Percentiles rank a stretch among this genome's conserved stretches.
Conservation (phyloP, 2,888 invertebrate genomes). For the Eupithecia dodoneata region DNA sequence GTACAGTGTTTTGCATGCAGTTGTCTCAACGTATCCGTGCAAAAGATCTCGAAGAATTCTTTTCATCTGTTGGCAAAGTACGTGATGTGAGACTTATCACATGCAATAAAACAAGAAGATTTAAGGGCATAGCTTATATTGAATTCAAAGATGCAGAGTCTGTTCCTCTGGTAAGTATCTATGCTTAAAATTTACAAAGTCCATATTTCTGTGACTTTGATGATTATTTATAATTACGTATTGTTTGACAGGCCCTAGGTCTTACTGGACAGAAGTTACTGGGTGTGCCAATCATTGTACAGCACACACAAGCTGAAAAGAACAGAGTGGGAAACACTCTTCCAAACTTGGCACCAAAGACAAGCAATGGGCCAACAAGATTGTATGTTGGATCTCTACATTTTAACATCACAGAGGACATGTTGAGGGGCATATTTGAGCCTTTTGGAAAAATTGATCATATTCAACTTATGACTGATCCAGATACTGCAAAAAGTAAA, state of each 20-base stretch:
- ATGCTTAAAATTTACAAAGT: not conserved
- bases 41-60: conserved; percentile 98
- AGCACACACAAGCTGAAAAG: conserved; percentile 98
- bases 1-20: conserved; percentile 99
- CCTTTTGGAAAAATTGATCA: conserved; percentile 98
- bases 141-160: conserved; percentile 99
- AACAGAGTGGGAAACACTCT: conserved; percentile 95
- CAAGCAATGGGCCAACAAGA: conserved; percentile 96
- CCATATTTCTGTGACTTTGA: conserved; percentile 11
- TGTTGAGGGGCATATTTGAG: conserved; percentile 99
- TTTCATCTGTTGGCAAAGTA: conserved; percentile 99
- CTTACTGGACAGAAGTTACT: conserved; percentile 97
- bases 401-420: conserved; percentile 99
- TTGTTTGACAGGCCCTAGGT: conserved; percentile 92
- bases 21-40: conserved; percentile 96
- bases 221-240: conserved; percentile 19
- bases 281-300: conserved; percentile 98
- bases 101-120: conserved; percentile 98
- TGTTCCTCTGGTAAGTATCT: conserved; percentile 93
- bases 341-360: conserved; percentile 93
- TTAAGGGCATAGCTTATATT: conserved; percentile 99
- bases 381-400: conserved; percentile 98
- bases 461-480: conserved; percentile 97
- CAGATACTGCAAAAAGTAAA: conserved; percentile 96
- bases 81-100: conserved; percentile 99